A percentile compares a stretch with the other conserved stretches of the same genome.
Conservation (phyloP, 2,113 vertebrate genomes). For the Capreolus pygargus region DNA sequence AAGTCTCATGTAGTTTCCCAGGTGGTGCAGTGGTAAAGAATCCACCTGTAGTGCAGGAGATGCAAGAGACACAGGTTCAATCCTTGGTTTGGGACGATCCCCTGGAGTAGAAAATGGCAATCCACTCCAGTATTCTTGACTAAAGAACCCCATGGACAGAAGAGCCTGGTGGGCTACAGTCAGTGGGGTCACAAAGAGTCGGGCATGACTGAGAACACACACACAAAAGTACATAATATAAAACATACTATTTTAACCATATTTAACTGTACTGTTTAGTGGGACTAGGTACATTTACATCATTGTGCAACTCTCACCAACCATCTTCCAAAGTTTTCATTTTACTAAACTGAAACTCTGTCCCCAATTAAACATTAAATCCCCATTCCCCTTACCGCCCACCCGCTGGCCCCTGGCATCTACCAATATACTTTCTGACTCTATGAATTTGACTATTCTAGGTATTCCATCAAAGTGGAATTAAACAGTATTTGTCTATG, state of each 20-base stretch:
- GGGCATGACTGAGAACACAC: neutral
- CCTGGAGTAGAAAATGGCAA: neutral
- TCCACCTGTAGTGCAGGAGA: neutral
- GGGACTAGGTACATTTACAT: neutral
- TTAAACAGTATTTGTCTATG: neutral
- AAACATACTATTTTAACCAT: neutral
- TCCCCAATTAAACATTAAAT: neutral
- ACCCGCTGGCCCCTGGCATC: neutral
- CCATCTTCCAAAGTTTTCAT: neutral
- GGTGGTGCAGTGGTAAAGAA: neutral
- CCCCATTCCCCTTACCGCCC: neutral
- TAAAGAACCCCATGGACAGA: neutral
- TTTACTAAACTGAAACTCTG: neutral
- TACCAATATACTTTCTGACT: neutral
- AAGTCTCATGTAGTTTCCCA: neutral
- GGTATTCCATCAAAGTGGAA: neutral
- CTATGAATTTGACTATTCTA: neutral
- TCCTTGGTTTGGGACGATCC: neutral
- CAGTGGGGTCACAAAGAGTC: neutral
- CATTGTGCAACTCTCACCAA: neutral
- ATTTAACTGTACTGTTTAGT: neutral
- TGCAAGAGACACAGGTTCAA: neutral
- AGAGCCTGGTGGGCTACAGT: neutral
- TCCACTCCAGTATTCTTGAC: neutral
- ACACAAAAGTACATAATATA: neutral